A percentile compares a stretch with the other conserved stretches of the same genome.
Conservation (phyloP, 2,797 vertebrate species). For the Urocyon cinereoargenteus region DNA sequence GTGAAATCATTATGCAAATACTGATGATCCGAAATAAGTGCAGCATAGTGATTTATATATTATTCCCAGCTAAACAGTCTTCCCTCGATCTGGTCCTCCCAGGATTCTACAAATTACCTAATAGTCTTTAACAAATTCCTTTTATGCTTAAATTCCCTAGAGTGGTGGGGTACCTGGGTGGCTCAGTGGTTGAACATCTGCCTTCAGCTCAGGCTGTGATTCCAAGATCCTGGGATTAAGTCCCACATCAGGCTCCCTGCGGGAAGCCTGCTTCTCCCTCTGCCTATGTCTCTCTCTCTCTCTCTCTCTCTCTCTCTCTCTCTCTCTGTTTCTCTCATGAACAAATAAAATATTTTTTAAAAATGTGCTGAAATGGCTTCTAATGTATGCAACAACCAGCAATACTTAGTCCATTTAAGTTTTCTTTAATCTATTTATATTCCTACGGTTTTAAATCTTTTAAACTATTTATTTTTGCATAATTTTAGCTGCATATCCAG, state of each 20-base stretch:
- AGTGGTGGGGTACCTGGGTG: too few relatives aligned
- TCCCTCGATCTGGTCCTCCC: not conserved
- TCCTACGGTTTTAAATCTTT: not conserved
- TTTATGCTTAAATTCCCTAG: conserved; percentile 10
- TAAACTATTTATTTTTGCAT: not conserved
- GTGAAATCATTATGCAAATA: not conserved
- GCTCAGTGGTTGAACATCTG: too few relatives aligned
- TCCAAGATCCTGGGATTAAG: too few relatives aligned
- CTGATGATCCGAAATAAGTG: not conserved
- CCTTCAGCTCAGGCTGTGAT: too few relatives aligned
- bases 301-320: too few relatives aligned
- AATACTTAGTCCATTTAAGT: not conserved
- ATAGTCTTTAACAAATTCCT: not conserved
- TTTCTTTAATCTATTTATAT: not conserved
- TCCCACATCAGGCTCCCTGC: too few relatives aligned
- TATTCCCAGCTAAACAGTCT: not conserved
- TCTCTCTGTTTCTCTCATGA: too few relatives aligned
- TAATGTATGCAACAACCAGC: not conserved
- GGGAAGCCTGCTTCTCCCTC: too few relatives aligned
- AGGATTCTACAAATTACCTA: not conserved
- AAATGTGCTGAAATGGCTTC: not conserved
- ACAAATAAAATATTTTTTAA: too few relatives aligned
- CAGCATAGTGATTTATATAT: not conserved
- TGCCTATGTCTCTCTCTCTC: too few relatives aligned
- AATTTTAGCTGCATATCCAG: not conserved